phyloP scores from a whole-genome alignment of 2,113 vertebrate species.

The Formicarius rufipectus region DNA sequence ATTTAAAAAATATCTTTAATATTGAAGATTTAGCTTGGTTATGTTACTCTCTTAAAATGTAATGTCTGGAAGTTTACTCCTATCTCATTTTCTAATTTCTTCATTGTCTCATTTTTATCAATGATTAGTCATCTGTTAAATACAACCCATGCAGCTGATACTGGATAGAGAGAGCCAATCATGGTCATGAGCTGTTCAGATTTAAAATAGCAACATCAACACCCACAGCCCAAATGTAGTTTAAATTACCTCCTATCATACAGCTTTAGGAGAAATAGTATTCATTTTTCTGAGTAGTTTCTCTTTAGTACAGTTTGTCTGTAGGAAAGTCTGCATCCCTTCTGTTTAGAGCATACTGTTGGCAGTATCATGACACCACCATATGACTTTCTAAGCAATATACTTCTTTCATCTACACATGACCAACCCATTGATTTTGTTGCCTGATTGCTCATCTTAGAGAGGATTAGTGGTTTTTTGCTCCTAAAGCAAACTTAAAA shows the following conservation, averaged over 20 bases:
- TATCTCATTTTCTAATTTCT: not conserved
- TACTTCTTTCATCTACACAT: not conserved
- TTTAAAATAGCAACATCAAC: slow-evolving; percentile 23
- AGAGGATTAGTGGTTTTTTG: not conserved
- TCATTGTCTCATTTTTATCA: slow-evolving; percentile 24
- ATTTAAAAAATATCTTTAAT: not conserved
- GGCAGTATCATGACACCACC: not conserved
- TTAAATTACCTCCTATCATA: not conserved
- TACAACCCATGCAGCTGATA: not conserved
- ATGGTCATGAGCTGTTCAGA: not conserved
- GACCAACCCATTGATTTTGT: not conserved
- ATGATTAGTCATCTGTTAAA: slow-evolving; percentile 22
- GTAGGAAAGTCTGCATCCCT: not conserved
- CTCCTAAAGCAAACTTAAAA: not conserved
- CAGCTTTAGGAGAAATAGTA: not conserved
- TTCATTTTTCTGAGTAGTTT: not conserved
- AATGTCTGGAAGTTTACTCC: not conserved
- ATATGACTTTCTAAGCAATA: not conserved
- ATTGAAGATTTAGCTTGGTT: not conserved
- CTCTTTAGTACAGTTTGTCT: not conserved
- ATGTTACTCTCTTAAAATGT: not conserved
- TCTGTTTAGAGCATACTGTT: not conserved
- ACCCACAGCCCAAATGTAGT: not conserved
- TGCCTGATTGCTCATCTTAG: not conserved
- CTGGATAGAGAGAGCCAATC: not conserved